Evolutionary conservation across 2,888 invertebrate genomes (phyloP).

Genomic region (Pheosia tremula): DNA sequence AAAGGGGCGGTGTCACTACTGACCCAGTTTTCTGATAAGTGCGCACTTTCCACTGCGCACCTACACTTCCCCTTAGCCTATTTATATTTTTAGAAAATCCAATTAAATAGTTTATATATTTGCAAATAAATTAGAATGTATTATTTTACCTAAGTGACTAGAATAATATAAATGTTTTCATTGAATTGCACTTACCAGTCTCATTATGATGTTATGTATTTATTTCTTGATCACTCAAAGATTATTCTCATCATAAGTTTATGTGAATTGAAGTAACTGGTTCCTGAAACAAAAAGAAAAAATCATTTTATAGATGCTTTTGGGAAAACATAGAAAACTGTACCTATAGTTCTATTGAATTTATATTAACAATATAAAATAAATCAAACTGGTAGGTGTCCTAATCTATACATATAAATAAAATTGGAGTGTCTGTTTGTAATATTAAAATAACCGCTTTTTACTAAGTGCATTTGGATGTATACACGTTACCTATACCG

Average conservation of each 20-base stretch:
- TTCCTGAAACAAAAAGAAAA: slow-evolving; percentile 61
- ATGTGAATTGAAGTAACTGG: slow-evolving; percentile 49
- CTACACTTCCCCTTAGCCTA: slow-evolving; percentile 71
- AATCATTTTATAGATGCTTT: too few relatives aligned
- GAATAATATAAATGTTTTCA: background rate
- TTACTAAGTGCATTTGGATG: too few relatives aligned
- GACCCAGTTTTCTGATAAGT: slow-evolving; percentile 81
- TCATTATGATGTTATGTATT: slow-evolving; percentile 63
- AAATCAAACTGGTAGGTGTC: too few relatives aligned
- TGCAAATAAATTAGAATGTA: background rate
- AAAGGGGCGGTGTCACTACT: slow-evolving; percentile 83
- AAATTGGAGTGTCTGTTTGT: too few relatives aligned
- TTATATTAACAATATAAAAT: too few relatives aligned
- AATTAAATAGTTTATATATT: slow-evolving; percentile 40
- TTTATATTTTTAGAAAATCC: slow-evolving; percentile 64
- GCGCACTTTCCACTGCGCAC: slow-evolving; percentile 82
- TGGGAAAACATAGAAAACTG: too few relatives aligned
- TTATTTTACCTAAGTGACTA: background rate
- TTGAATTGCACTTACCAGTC: slow-evolving; percentile 65
- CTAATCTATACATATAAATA: too few relatives aligned
- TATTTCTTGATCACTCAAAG: slow-evolving; percentile 38
- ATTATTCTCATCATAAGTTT: slow-evolving; percentile 52
- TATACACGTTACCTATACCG: too few relatives aligned
- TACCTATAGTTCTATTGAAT: too few relatives aligned
- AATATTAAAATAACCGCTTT: too few relatives aligned